Base-by-base conservation (phyloP, 2,113 vertebrate genomes). In the Stigmatopora argus region DNA sequence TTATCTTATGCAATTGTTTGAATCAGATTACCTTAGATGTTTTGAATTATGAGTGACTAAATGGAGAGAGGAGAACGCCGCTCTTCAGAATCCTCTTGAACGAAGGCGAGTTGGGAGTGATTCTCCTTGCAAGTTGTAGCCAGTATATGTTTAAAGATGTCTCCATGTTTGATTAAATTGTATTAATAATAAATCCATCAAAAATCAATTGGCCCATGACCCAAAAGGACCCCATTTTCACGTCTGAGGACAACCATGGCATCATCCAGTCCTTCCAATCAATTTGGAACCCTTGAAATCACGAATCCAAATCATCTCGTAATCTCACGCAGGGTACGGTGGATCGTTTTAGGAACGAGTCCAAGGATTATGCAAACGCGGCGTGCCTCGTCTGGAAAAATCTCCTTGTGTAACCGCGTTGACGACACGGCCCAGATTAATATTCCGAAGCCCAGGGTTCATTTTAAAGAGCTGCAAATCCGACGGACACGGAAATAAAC, bases 311-410 rank as follows among this genome's bases (percentile, higher is more conserved):
- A 67, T 72, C 57, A 75, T 61, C 26, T 51, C 15, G 49, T 69
- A 73, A 78, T 66, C 72, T 77, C 60, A 60, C 18, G 38, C 48
- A 71, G 59, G 66, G 57, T 59, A 79, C 64, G 67, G 64, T 64
- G 38, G 38, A 41, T 41, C 2, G 4, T 55, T 75, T 72, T 81
- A 73, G 67, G 69, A 73, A 65, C 2, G 46, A 72, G 64, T 79
- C 68, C 60, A 74, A 69, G 82, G 86, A 88, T 90, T 85, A 89
- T 73, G 73, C 67, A 74, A 69, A 86, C 74, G 61, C 51, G 64
- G 71, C 72, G 77, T 73, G 65, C 74, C 57, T 71, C 66, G 52
- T 19, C 53, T 53, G 53, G 18, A 21, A 49, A 78, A 84, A 87
- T 86, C 75, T 74, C 49, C 71, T 82, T 87, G 82, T 77, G 77